These are phyloP conservation scores for Eumaeus atala DNA, from an alignment of 1,140 invertebrate species.

Conservation along the genomic window DNA sequence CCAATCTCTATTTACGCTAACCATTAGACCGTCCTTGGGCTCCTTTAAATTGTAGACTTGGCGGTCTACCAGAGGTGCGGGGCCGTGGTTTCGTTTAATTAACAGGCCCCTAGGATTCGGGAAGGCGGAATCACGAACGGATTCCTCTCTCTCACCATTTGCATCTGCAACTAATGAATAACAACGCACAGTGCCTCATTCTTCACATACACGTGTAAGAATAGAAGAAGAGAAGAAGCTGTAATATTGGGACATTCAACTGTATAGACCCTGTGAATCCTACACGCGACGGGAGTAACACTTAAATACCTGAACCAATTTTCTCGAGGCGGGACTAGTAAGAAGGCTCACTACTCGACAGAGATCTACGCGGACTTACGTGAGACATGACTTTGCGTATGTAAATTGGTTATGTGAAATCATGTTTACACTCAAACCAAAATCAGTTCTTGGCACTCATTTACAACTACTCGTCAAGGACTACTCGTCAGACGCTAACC, in stretches of 20 bases:
- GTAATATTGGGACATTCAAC: background rate
- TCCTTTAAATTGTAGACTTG: no score
- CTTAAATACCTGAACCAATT: background rate
- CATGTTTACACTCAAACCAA: conserved; percentile 5
- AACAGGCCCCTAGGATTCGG: no score
- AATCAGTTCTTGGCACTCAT: background rate
- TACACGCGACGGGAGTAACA: background rate
- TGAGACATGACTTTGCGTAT: conserved; percentile 21
- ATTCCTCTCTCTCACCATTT: no score
- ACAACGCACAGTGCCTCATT: no score
- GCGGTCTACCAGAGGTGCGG: no score
- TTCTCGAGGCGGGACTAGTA: background rate
- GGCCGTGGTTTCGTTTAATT: no score
- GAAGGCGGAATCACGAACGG: no score
- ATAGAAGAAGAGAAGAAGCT: no score
- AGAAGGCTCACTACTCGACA: conserved; percentile 16
- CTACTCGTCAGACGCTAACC: conserved; percentile 15
- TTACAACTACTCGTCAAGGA: background rate
- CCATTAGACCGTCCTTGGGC: no score
- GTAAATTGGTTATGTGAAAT: conserved; percentile 18
- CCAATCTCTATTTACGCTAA: no score
- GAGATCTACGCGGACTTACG: conserved; percentile 22
- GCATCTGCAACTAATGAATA: no score
- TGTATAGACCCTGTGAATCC: background rate
- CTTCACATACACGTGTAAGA: no score